Evolutionary conservation across 2,113 vertebrate genomes (phyloP).

Genomic region (Aegotheles bennettii): DNA sequence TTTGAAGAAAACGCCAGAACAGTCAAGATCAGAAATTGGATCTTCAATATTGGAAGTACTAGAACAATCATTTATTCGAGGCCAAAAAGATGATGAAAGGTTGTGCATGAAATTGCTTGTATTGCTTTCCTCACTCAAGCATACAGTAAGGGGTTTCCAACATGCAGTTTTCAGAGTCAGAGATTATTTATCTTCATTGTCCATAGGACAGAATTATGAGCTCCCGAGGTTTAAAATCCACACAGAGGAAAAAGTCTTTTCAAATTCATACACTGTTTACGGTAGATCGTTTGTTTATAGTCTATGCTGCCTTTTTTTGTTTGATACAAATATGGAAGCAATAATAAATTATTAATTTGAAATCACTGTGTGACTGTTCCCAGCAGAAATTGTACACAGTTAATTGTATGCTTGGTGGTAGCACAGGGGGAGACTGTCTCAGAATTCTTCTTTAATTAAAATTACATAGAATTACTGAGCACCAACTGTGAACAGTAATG

Average conservation of each 20-base stretch:
- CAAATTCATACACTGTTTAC: neutral
- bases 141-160: neutral
- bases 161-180: neutral
- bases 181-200: neutral
- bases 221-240: neutral
- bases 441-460: conserved; percentile 85
- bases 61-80: neutral
- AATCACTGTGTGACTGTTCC: conserved; percentile 74
- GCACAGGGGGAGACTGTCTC: conserved; percentile 75
- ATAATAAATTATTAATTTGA: conserved; percentile 80
- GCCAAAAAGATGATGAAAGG: neutral
- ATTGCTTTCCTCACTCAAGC: neutral
- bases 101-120: neutral
- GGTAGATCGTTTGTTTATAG: neutral
- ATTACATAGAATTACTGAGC: conserved; percentile 82
- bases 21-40: neutral
- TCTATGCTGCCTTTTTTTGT: neutral
- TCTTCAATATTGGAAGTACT: neutral
- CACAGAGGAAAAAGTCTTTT: neutral
- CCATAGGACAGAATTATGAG: neutral
- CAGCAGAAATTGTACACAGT: conserved; percentile 75
- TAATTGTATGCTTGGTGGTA: conserved; percentile 80
- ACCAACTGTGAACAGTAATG: conserved; percentile 78
- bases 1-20: neutral
- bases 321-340: conserved; percentile 52